Conservation (phyloP, 2,113 vertebrate species). For the Osmerus mordax region DNA sequence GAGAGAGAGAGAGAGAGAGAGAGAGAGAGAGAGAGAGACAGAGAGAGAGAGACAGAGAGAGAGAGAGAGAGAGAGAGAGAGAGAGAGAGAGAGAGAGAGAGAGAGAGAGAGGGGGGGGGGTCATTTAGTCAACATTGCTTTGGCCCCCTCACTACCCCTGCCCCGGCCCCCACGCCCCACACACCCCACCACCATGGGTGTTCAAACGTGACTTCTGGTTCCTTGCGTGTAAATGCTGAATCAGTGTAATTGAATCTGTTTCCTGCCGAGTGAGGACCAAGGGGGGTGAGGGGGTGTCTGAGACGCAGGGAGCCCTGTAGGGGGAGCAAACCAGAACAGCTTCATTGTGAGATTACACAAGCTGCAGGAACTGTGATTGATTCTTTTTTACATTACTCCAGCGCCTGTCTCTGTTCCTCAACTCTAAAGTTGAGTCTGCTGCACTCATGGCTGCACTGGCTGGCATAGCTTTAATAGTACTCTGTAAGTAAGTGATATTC, state of each 20-base stretch:
- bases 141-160: no score
- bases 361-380: background rate
- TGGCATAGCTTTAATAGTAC: background rate
- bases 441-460: background rate
- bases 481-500: background rate
- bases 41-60: no score
- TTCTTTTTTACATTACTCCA: background rate
- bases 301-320: background rate
- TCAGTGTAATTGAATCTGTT: slow-evolving; percentile 48
- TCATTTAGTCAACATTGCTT: no score
- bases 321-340: background rate
- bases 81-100: no score
- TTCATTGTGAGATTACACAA: no score
- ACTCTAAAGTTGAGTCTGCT: background rate
- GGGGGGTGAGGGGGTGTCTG: slow-evolving; percentile 14
- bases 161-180: background rate
- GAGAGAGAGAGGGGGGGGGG: no score
- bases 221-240: slow-evolving; percentile 40
- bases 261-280: slow-evolving; percentile 30
- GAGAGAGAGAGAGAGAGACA: no score
- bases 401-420: background rate
- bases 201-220: slow-evolving; percentile 46
- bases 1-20: no score
- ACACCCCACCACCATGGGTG: background rate
- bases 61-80: no score